Conservation (phyloP, 2,888 invertebrate species). For the Leucania comma region DNA sequence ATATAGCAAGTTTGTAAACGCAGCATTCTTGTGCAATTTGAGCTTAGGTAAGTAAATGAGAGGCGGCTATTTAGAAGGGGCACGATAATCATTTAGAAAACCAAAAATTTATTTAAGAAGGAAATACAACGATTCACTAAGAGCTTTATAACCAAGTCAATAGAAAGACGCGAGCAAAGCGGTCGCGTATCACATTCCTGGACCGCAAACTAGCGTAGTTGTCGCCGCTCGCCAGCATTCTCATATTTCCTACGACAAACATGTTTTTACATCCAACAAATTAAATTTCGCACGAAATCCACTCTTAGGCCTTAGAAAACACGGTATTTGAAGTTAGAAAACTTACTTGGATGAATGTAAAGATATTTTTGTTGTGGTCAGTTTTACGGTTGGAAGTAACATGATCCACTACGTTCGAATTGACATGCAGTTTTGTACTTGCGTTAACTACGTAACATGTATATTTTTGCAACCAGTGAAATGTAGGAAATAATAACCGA, state of each 20-base stretch:
- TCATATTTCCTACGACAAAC: conserved; percentile 76
- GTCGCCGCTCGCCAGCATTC: conserved; percentile 76
- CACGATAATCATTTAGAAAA: conserved; percentile 22
- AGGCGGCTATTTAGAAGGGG: conserved; percentile 13
- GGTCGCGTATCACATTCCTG: conserved; percentile 74
- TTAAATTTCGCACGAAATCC: conserved; percentile 63
- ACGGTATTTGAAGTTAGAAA: conserved; percentile 55
- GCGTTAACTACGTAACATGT: conserved; percentile 50
- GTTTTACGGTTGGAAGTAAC: conserved; percentile 73
- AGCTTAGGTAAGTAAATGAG: conserved; percentile 3
- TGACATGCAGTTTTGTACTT: conserved; percentile 65
- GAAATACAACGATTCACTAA: conserved; percentile 39
- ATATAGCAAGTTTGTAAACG: conserved; percentile 36
- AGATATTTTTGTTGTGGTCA: conserved; percentile 66
- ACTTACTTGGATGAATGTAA: conserved; percentile 44
- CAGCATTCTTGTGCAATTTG: conserved; percentile 31
- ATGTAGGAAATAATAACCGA: conserved; percentile 19
- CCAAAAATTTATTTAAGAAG: conserved; percentile 15
- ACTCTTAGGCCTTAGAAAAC: conserved; percentile 67
- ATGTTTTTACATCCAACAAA: conserved; percentile 67
- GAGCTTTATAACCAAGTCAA: conserved; percentile 64
- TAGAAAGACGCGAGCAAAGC: conserved; percentile 72
- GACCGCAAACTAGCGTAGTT: conserved; percentile 78
- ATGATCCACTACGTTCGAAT: conserved; percentile 67
- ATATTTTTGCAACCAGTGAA: conserved; percentile 54